Evolutionary conservation across 23 tunicate species (phyloP), one percentile per base, ranked within the genome.

Genomic region (Trididemnum clinides): DNA sequence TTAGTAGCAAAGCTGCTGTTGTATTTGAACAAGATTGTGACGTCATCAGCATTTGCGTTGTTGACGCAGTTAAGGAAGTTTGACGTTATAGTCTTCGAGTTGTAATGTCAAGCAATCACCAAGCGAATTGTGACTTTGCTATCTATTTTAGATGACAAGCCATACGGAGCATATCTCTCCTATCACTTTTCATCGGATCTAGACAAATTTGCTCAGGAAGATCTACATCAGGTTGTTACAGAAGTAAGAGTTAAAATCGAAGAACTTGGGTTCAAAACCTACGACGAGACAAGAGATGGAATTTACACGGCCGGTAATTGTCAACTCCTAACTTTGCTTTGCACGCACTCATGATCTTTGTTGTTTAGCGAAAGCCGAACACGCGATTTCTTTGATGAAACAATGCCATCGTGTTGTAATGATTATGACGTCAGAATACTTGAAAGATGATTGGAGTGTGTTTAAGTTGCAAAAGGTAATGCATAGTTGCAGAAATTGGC

Each of bases 141-240:
- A 62, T 23, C 5, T 62, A 22, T 64, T 89, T 27, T 82, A 91
- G 96, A 91, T 28, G 44, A 64, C 32, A 91, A 86, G 51, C 25
- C 32, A 25, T 91, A 86, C 72, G 86, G 82, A 19, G 90, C 87
- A 3, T 91, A 51, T 71, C 81, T 91, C 0, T 80, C 96, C 31
- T 91, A 91, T 73, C 85, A 86, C 34, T 91, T 65, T 76, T 69
- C 83, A 34, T 32, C 81, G 10, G 89, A 91, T 0, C 81, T 86
- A 83, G 84, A 81, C 78, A 86, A 77, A 39, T 86, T 86, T 49
- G 84, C 84, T 3, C 57, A 86, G 51, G 84, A 78, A 30, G 36
- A 57, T 30, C 44, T 84, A 32, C 75, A 84, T 28, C 84, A 86
- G n/a, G 90, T 78, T 31, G 54, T 63, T 2, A 50, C 77, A 33